These are phyloP conservation scores for Dermatemys mawii DNA, from an alignment of 2,113 vertebrate genomes.

Conservation along the genomic window DNA sequence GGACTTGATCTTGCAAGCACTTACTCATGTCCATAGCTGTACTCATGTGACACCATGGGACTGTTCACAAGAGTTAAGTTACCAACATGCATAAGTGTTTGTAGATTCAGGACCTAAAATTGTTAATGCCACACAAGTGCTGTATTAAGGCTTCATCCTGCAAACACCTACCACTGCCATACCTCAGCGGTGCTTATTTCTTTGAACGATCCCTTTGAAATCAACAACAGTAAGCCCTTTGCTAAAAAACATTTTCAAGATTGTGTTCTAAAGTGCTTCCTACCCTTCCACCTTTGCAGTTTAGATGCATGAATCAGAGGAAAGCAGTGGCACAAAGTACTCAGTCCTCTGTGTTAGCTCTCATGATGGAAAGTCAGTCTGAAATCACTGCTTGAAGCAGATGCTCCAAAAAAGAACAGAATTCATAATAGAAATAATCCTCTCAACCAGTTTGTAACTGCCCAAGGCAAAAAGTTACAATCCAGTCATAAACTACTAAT, in stretches of 20 bases:
- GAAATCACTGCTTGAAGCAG: neutral
- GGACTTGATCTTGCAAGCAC: neutral
- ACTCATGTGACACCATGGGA: slow-evolving; percentile 11
- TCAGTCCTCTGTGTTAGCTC: neutral
- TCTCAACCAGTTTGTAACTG: neutral
- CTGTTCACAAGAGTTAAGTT: slow-evolving; percentile 54
- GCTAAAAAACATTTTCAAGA: slow-evolving; percentile 5
- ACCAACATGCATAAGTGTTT: neutral
- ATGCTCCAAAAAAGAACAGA: neutral
- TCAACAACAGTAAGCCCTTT: slow-evolving; percentile 8
- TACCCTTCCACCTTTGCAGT: neutral
- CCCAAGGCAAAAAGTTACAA: neutral
- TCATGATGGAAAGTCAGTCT: neutral
- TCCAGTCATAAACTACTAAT: neutral
- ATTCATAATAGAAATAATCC: neutral
- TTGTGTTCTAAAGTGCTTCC: neutral
- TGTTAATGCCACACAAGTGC: slow-evolving; percentile 41
- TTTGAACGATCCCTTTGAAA: slow-evolving; percentile 48
- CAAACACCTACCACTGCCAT: slow-evolving; percentile 35
- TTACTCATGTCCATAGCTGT: neutral
- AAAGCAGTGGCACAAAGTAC: neutral
- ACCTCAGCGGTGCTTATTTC: slow-evolving; percentile 39
- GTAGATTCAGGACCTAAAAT: slow-evolving; percentile 51
- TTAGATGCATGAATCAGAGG: neutral
- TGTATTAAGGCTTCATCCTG: slow-evolving; percentile 4